Base-by-base conservation (phyloP, 2,888 invertebrate genomes). In the Osedax fenrisi region DNA sequence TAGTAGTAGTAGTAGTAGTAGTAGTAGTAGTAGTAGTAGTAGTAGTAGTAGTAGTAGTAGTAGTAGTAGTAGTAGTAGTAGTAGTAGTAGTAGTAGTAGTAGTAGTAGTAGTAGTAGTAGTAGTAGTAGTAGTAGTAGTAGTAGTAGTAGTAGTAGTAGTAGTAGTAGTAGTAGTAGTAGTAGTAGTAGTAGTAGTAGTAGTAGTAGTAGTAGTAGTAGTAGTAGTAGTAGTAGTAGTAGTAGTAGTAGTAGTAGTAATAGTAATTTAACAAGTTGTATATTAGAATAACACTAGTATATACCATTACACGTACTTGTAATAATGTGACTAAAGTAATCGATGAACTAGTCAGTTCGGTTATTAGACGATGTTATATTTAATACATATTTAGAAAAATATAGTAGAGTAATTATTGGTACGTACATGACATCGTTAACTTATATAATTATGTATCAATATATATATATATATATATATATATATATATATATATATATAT, bases 1-100 rank as follows among this genome's bases (percentile, higher is more conserved):
- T 75, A 59, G 77, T 77, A 70, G 77, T 76, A 76, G 76, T 75
- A 75, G 76, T 75, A 77, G 76, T 72, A 73, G 77, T 76, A 77
- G 77, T 76, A 75, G 76, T 73, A 75, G 76, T 77, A 76, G 77
- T 76, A 76, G 75, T 73, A 75, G 75, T 77, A 73, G 76, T 64
- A 75, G 76, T 69, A 75, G 76, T 76, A 73, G 76, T 76, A 73
- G 75, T 75, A 75, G 75, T 69, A 73, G 73, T 75, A 76, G 76
- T 77, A 75, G 76, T 76, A 76, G 76, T 73, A 76, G 73, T 76
- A 76, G 75, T 76, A 76, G 75, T 73, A 73, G 75, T 73, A 76
- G 75, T 76, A 69, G 76, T 76, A 76, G 75, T 73, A 73, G 76
- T 76, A 76, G 73, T 76, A 73, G 75, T 77, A 77, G 74, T 76